These are phyloP conservation scores for Phymanthus crucifer DNA, from an alignment of 92 coral and sea anemone genomes.

Conservation along the genomic window DNA sequence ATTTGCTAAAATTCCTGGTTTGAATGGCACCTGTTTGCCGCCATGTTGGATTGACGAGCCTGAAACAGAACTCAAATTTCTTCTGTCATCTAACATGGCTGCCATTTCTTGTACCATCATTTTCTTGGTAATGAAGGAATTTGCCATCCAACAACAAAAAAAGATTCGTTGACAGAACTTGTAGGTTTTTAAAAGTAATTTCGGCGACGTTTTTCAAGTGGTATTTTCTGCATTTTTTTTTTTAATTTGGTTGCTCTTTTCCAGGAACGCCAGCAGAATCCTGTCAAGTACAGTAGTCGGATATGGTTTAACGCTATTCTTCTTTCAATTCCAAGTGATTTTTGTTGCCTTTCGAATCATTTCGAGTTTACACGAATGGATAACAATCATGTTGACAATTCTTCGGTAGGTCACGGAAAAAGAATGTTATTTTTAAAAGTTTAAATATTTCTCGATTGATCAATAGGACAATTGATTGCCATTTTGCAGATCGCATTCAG, in stretches of 20 bases:
- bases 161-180: too few relatives aligned
- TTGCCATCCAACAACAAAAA: too few relatives aligned
- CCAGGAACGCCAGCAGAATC: background rate
- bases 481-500: too few relatives aligned
- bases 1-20: background rate
- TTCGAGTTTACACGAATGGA: background rate
- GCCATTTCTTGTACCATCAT: too few relatives aligned
- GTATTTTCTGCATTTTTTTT: background rate
- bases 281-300: background rate
- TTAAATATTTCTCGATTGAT: background rate
- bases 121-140: too few relatives aligned
- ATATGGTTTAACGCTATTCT: background rate
- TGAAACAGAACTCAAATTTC: too few relatives aligned
- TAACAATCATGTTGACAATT: background rate
- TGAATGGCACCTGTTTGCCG: background rate
- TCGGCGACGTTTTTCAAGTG: too few relatives aligned
- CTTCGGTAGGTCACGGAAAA: background rate
- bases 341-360: background rate
- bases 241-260: background rate
- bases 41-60: background rate
- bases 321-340: background rate
- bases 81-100: too few relatives aligned
- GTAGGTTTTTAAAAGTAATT: too few relatives aligned
- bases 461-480: background rate
- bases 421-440: too few relatives aligned